Base-by-base conservation (phyloP, 2,888 invertebrate genomes). In the Augochlorella aurata region DNA sequence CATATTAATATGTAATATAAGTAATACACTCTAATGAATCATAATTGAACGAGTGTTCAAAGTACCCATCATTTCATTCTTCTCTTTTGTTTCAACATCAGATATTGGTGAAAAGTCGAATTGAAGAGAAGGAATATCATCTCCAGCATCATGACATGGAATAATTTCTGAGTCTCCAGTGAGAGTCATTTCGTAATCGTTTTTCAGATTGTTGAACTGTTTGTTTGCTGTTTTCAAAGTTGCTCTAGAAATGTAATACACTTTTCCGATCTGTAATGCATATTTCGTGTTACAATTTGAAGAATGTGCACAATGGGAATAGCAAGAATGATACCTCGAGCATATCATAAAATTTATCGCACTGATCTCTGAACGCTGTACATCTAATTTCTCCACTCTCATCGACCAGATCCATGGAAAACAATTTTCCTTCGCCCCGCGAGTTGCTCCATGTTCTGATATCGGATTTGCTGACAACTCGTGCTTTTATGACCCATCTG, bases 181-280 rank as follows among this genome's bases (percentile, higher is more conserved):
- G 90, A 99, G 96, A 1, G 98, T 97, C 96, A 99, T 97, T 93
- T 99, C 99, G 91, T 99, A 99, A 92, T 99, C 99, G 92, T 99
- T 98, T 87, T 97, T 97, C 9, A 98, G 93, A 54, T 94, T 95
- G 50, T 95, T 95, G 93, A 95, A 99, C 91, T 97, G 97, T 92
- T 98, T 99, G 94, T 99, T 99, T 0, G 99, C 99, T 1, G 97
- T 96, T 93, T 99, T 99, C n/a, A 99, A 94, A 67, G 95, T 94
- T 84, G 97, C 97, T 83, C 96, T 96, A 67, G 97, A 97, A 82
- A 99, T 96, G 92, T 96, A 98, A 93, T 98, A 99, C 0, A 99
- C 96, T 93, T 97, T 96, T 89, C 97, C 97, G 0, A 96, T 95
- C 96, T 97, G 92, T 91, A 79, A 77, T 38, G 8, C 12, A 77